Base-by-base conservation (phyloP, 2,888 invertebrate species). In the Drosophila kokeensis region DNA sequence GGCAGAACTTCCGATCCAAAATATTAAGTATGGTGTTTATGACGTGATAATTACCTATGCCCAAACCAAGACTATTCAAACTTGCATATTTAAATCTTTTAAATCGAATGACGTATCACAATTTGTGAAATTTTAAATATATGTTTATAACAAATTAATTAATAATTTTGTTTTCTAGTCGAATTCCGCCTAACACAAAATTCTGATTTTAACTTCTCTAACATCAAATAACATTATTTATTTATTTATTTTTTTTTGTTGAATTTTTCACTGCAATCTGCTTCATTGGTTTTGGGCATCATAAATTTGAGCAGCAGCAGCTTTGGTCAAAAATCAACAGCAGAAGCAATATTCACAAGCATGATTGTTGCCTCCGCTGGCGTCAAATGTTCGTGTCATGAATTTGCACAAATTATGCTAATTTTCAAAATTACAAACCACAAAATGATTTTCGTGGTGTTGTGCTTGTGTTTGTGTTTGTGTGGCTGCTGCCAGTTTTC, bases 381-480 rank as follows among this genome's bases (percentile, higher is more conserved):
- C 67, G 50, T 52, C 63, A 38, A 77, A 77, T 73, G 81, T 71
- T 89, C 90, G 82, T 86, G 89, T 82, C 87, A 73, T 87, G 87
- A 87, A 90, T 87, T 86, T 88, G 90, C 87, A 90, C 87, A 90
- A 87, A 90, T 90, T 87, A 89, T 87, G 87, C 87, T 90, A 87
- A 90, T 87, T 90, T 75, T 70, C 71, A 48, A 87, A 86, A 90
- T 90, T 90, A 82, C 87, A 87, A 90, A 70, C 74, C 82, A 68
- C 85, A 84, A 82, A 85, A 65, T 77, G 65, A 71, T 71, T 74
- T 89, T 70, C 24, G 21, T 21, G 7, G 15, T 45, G 24, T 76
- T 66, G 58, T 55, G 49, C 45, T 49, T 65, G 52, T 62, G 52
- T 48, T 76, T 66, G 58, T 55, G 49, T 34, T 61, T 34, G 21